A percentile compares a stretch with the other conserved stretches of the same genome.
phyloP scores from a whole-genome alignment of 2,797 vertebrate species.

The Stomatorhinus walkeri region DNA sequence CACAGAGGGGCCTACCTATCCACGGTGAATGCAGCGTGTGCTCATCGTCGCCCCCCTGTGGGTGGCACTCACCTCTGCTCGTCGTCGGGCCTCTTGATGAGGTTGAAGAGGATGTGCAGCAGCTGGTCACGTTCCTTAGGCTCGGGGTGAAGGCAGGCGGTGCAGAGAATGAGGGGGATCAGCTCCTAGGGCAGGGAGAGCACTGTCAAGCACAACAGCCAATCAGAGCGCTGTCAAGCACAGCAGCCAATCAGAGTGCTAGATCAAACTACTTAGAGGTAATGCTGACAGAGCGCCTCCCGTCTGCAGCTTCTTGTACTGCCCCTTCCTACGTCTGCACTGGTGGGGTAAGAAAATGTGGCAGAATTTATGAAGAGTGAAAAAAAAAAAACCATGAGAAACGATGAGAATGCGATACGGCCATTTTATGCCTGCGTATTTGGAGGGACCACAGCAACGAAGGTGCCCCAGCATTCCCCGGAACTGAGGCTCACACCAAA shows the following conservation, averaged over 20 bases:
- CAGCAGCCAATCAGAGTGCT: neutral
- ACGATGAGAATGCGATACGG: neutral
- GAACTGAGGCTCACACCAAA: neutral
- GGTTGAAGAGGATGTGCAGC: conserved; percentile 95
- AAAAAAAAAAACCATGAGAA: neutral
- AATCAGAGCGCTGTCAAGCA: neutral
- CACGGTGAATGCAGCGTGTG: neutral
- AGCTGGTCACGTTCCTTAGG: conserved; percentile 97
- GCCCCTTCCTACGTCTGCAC: neutral
- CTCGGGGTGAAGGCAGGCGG: conserved; percentile 96
- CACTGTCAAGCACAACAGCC: neutral
- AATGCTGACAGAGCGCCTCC: neutral
- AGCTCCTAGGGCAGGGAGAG: conserved; percentile 67
- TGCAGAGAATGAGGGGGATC: conserved; percentile 96
- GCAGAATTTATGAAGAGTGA: neutral
- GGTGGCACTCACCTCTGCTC: conserved; percentile 78
- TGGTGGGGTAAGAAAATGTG: neutral
- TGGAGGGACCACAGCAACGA: neutral
- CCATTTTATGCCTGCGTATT: neutral
- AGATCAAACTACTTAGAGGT: neutral
- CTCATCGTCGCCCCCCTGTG: neutral
- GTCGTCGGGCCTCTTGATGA: conserved; percentile 97
- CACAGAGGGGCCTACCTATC: neutral
- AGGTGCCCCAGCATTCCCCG: neutral
- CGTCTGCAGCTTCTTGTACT: neutral